Evolutionary conservation across 2,113 vertebrate species (phyloP), one percentile per base, ranked within the genome.

Genomic region (Sapayoa aenigma): DNA sequence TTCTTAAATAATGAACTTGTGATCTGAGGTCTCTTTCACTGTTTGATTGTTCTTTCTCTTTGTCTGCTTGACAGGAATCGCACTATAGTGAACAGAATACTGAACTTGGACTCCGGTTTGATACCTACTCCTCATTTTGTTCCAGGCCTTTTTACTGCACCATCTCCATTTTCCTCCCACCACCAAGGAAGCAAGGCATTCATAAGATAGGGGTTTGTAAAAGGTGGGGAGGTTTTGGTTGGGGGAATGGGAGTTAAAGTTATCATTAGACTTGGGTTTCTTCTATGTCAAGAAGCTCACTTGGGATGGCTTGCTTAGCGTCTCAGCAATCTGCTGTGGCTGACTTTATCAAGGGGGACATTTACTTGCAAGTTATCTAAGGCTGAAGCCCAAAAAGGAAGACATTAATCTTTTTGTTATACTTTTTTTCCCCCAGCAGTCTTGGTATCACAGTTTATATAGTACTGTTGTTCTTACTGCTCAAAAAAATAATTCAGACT

Each of bases 1-100:
- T 62, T 92, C 71, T 60, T 84, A 90, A 96, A 91, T 73, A 93
- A 93, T 73, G 60, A 37, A 86, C 63, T 88, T 50, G 28, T 55
- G 87, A 81, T 83, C 31, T 69, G 44, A 94, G 87, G 49, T 59
- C 62, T 59, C 65, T 78, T 75, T 25, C 62, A 52, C 30, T 31
- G 14, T 30, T 80, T 58, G 60, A 74, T 72, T 42, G 60, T 39
- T 85, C 78, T 85, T 47, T 72, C 50, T 60, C 80, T 75, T 49
- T n/a, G 19, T 31, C 27, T 62, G 12, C 28, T 66, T 83, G 74
- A 82, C 91, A 82, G 62, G 63, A 44, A 49, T 14, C 22, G 10
- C 23, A 24, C 20, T 53, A 23, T 1, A 66, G 39, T 4, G 3
- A 87, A 72, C 0, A 76, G 67, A 87, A 78, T 39, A 82, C 28